Conservation (phyloP, 2,797 vertebrate species). For the Allobates femoralis region DNA sequence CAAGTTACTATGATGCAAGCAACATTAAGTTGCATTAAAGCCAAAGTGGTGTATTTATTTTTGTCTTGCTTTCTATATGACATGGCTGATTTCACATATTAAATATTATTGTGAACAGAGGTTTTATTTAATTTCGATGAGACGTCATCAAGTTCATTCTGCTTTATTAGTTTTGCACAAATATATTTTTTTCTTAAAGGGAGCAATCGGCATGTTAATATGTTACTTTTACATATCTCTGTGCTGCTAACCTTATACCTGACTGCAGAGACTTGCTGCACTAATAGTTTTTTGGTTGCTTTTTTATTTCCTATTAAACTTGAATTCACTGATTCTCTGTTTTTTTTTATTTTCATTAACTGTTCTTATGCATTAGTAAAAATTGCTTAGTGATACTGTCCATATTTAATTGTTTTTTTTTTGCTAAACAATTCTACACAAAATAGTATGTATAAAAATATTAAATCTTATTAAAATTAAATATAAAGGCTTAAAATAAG, state of each 20-base stretch:
- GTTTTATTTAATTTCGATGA: neutral
- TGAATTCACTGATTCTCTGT: neutral
- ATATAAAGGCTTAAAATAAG: no score
- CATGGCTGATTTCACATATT: neutral
- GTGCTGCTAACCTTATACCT: neutral
- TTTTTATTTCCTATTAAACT: neutral
- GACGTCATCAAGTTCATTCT: neutral
- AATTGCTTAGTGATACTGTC: neutral
- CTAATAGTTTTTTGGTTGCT: neutral
- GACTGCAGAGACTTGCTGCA: neutral
- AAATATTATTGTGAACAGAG: neutral
- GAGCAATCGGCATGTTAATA: constrained; percentile 6
- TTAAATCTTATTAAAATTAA: no score
- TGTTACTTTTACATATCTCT: neutral
- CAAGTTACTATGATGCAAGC: neutral
- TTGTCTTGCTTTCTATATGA: neutral
- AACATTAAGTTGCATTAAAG: neutral
- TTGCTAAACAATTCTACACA: neutral
- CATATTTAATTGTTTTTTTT: neutral
- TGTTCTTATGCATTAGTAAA: neutral
- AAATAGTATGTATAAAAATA: no score
- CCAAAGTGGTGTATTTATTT: neutral
- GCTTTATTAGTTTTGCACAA: neutral
- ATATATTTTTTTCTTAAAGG: neutral
- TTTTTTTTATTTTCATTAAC: neutral